Evolutionary conservation across 2,113 vertebrate species (phyloP), one percentile per base, ranked within the genome.

Genomic region (Agelaius phoeniceus): DNA sequence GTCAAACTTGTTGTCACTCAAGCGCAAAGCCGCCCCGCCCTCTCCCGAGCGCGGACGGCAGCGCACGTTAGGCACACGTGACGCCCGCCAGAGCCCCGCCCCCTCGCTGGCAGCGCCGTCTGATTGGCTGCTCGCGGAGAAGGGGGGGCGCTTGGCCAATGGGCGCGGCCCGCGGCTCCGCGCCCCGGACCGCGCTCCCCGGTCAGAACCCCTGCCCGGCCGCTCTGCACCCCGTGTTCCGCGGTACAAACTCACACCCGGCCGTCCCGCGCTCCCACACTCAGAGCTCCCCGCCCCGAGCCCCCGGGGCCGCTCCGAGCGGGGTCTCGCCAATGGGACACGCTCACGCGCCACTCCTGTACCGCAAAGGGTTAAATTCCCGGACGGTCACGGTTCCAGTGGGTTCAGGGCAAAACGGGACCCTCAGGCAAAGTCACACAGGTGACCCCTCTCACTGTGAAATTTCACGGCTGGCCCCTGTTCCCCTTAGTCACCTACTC

Each of bases 61-160:
- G 83, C 85, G 80, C 95, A 97, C 97, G 91, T 94, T 97, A 94
- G 85, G 66, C 83, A 87, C 94, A 95, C 90, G 95, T 96, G 95
- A 97, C 62, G 11, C 55, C 39, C 7, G 0, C 27, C 51, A 3
- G 4, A 9, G 27, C 62, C 54, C 74, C 93, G 66, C 93, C 95
- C 35, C 3, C 10, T 65, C 9, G 3, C 11, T 2, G 48, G 15
- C 2, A 11, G 26, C 27, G 33, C 61, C 35, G 15, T 0, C 19
- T 82, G 43, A 97, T 97, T 97, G 95, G 97, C 79, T 81, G 14
- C 2, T 20, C 1, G 4, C 2, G 12, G 54, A 13, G 31, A 52
- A 23, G 41, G 31, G 10, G 10, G 9, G 3, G 23, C 1, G 26
- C 15, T 31, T 33, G 39, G 22, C 94, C 96, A 97, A 95, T 92